Evolutionary conservation across 1,140 invertebrate genomes (phyloP).

Genomic region (Stegodyphus dumicola): DNA sequence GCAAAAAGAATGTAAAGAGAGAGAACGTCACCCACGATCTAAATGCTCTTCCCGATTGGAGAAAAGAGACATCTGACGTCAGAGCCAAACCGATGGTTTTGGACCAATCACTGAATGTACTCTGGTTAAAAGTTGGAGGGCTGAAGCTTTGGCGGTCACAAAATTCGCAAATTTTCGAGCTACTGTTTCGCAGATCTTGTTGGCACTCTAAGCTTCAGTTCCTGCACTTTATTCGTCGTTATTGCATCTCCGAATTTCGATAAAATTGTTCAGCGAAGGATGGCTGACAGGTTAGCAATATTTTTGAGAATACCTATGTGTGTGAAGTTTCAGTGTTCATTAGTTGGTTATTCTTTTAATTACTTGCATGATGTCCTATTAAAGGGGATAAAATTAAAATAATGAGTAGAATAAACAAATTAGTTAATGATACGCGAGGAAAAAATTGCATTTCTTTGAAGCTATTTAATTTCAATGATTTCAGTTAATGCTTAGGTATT

Average conservation of each 20-base stretch:
- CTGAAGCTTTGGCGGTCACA: conserved; percentile 37
- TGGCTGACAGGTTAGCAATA: conserved; percentile 9
- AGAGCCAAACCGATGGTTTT: conserved; percentile 20
- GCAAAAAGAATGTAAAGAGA: conserved; percentile 26
- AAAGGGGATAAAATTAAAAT: too few relatives aligned
- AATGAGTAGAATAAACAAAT: too few relatives aligned
- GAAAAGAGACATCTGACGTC: not conserved
- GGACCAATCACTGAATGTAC: conserved; percentile 12
- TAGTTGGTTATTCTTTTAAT: too few relatives aligned
- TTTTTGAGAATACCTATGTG: too few relatives aligned
- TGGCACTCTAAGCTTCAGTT: not conserved
- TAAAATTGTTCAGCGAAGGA: not conserved
- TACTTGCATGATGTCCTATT: too few relatives aligned
- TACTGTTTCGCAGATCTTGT: not conserved
- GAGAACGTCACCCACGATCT: conserved; percentile 43
- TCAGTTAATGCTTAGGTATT: too few relatives aligned
- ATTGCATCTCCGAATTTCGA: too few relatives aligned
- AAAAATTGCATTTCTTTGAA: too few relatives aligned
- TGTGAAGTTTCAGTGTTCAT: too few relatives aligned
- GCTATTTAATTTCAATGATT: too few relatives aligned
- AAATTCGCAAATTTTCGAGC: conserved; percentile 7
- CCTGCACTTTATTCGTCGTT: too few relatives aligned
- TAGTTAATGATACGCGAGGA: too few relatives aligned
- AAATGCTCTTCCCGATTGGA: conserved; percentile 23
- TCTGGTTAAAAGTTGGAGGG: conserved; percentile 42